phyloP scores from a whole-genome alignment of 2,888 invertebrate species.

The Cataglyphis albicans region DNA sequence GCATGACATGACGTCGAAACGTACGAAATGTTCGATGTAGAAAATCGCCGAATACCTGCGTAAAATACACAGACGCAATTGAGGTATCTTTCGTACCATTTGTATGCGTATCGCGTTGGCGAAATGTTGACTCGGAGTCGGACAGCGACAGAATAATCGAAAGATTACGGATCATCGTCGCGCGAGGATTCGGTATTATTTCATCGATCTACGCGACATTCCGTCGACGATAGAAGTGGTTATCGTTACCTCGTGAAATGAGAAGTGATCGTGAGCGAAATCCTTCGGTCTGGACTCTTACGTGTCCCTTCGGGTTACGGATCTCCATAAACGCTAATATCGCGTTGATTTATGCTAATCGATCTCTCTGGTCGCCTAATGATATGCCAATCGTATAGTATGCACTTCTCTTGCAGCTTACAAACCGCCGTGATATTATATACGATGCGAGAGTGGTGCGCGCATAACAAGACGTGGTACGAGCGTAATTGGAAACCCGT shows the following conservation, averaged over 20 bases:
- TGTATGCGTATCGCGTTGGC: background rate
- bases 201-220: background rate
- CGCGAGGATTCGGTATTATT: background rate
- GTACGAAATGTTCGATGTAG: background rate
- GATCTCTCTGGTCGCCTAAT: conserved; percentile 65
- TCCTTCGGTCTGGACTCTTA: conserved; percentile 25
- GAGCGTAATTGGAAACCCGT: conserved; percentile 71
- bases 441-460: background rate
- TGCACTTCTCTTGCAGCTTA: conserved; percentile 46
- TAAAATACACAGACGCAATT: background rate
- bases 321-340: conserved; percentile 63
- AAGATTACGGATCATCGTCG: background rate
- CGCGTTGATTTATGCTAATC: conserved; percentile 76
- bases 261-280: conserved; percentile 37
- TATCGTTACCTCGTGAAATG: conserved; percentile 14
- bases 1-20: background rate
- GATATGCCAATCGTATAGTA: conserved; percentile 66
- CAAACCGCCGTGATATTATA: conserved; percentile 44
- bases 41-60: background rate
- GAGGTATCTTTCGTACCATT: background rate
- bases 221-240: conserved; percentile 12
- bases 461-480: background rate
- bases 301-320: conserved; percentile 61
- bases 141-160: background rate
- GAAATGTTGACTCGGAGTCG: background rate